Percentiles rank a stretch among this genome's conserved stretches.
Evolutionary conservation across 2,888 invertebrate species (phyloP).

Genomic region (Nomada ferruginata): DNA sequence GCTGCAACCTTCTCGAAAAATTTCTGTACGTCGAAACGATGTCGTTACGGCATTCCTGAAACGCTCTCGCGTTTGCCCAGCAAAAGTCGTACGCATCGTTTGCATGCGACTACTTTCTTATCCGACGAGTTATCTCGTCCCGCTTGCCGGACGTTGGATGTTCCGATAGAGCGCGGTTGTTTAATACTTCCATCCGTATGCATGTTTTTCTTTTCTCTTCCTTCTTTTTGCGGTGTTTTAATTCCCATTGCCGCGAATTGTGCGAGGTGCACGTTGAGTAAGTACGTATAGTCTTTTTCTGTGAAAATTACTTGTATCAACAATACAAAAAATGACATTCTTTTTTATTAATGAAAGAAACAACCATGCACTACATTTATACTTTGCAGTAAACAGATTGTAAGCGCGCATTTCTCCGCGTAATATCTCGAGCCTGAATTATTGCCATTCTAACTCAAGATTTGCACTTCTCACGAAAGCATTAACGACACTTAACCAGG

Average conservation of each 20-base stretch:
- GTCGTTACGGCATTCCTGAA: constrained; percentile 27
- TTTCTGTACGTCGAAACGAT: constrained; percentile 35
- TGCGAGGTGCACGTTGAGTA: too few species aligned
- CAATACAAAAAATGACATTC: too few species aligned
- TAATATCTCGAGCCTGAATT: not conserved
- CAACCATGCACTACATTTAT: too few species aligned
- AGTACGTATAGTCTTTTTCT: too few species aligned
- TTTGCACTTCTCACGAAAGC: not conserved
- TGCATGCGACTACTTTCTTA: constrained; percentile 13
- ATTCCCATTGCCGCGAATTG: too few species aligned
- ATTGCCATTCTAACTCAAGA: not conserved
- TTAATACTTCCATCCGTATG: not conserved
- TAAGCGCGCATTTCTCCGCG: not conserved
- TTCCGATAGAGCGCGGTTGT: not conserved
- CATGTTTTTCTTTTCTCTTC: not conserved
- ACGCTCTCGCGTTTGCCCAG: constrained; percentile 9
- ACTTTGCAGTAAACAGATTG: not conserved
- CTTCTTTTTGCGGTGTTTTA: not conserved
- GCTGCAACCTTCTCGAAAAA: constrained; percentile 34
- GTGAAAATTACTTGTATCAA: too few species aligned
- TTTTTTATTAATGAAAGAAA: too few species aligned
- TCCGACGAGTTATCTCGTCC: constrained; percentile 13
- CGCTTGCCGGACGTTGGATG: not conserved
- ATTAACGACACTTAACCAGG: not conserved
- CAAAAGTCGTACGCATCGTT: not conserved